Base-by-base conservation (phyloP, 2,888 invertebrate species). In the Meliscaeva auricollis region DNA sequence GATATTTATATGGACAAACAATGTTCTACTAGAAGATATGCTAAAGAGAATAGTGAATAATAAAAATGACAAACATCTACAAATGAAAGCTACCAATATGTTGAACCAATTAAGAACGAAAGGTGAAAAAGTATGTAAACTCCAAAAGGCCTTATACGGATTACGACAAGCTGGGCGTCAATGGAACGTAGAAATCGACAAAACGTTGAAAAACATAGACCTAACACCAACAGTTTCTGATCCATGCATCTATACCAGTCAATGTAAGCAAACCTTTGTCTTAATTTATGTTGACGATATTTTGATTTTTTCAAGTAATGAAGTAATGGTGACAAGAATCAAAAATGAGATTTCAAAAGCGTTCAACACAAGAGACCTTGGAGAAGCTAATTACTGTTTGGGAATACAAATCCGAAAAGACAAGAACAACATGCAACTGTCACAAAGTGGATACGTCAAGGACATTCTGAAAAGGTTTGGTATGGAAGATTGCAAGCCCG, bases 141-240 rank as follows among this genome's bases (percentile, higher is more conserved):
- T 88, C 3, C 69, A 87, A 17, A 89, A 87, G 44, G 83, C 87
- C 1, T 30, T 88, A 0, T 88, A 88, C 35, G 87, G 87, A 5
- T 50, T 87, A 8, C 85, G 87, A 13, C 87, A 88, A 74, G 85
- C 87, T 26, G 26, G 26, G 26, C 26, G 26, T 26, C 26, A 26
- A 26, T 88, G 88, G 11, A 83, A 88, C 52, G 64, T 78, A 26
- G 87, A 87, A 38, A 69, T 89, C 7, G 76, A 88, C 38, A 72
- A 77, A 22, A 83, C 79, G 52, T 70, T 88, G 17, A 74, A 64
- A 56, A 48, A 87, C 35, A 68, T 87, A 20, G 84, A 78, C 4
- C 80, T 87, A 48, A 50, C 17, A 35, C 79, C 87, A 62, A 80
- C 77, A 3, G 44, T 76, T 38, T 73, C 72, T 17, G 88, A 88